A percentile compares a stretch with the other conserved stretches of the same genome.
Evolutionary conservation across 1,140 invertebrate genomes (phyloP).

Genomic region (Paracyclopina nana): DNA sequence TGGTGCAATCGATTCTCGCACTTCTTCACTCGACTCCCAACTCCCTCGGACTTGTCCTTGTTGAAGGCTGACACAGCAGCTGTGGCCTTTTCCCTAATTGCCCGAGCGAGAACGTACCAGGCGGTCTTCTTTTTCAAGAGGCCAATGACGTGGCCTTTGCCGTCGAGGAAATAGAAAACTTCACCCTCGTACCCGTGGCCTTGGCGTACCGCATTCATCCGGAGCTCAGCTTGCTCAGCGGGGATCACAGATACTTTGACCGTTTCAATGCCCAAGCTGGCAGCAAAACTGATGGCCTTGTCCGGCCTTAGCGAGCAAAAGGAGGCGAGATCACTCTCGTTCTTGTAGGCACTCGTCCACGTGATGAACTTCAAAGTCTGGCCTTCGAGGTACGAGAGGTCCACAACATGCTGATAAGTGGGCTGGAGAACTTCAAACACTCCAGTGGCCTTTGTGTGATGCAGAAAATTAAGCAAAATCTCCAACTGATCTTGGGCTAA

Average conservation of each 20-base stretch:
- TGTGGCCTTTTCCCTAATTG: constrained; percentile 28
- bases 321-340: constrained; percentile 20
- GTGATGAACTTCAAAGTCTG: constrained; percentile 28
- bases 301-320: constrained; percentile 27
- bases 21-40: neutral
- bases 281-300: constrained; percentile 20
- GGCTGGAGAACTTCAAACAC: constrained; percentile 31
- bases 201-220: constrained; percentile 22
- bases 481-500: constrained; percentile 21
- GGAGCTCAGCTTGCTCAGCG: constrained; percentile 18
- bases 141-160: constrained; percentile 26
- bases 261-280: constrained; percentile 20
- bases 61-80: neutral
- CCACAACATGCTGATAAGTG: constrained; percentile 30
- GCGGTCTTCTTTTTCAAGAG: constrained; percentile 32
- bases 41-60: neutral
- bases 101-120: constrained; percentile 31
- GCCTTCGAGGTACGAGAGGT: constrained; percentile 25
- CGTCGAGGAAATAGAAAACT: constrained; percentile 31
- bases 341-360: constrained; percentile 23
- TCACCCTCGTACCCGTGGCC: constrained; percentile 28
- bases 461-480: constrained; percentile 21
- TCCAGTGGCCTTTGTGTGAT: constrained; percentile 25
- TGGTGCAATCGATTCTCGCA: neutral
- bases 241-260: constrained; percentile 20